Base-by-base conservation (phyloP, 2,113 vertebrate species). In the Orientallactaga bullata region DNA sequence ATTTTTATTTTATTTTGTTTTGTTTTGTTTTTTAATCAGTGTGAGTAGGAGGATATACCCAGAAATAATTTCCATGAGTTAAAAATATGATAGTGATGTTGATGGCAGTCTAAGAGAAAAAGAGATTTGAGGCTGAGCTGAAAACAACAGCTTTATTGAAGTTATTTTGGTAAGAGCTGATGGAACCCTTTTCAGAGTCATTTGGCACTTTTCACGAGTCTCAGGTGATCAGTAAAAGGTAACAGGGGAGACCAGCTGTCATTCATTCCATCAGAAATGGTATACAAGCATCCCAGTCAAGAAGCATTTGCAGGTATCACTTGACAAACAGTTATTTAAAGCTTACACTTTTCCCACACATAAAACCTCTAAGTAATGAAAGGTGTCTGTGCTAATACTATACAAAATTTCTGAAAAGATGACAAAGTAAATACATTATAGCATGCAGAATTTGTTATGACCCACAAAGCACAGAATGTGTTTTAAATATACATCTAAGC, bases 71-170 rank as follows among this genome's bases (percentile, higher is more conserved):
- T 91, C 51, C 7, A 28, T 89, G 79, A 77, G 55, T 94, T 95
- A 86, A 73, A 96, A 91, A 89, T 95, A 47, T 85, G 88, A 92
- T 76, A 72, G 51, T 85, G 51, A 85, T 76, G 4, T 89, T 90
- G 42, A 82, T 61, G 93, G 65, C 10, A 69, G 69, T 82, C 12
- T 85, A 63, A 87, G 51, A 72, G 77, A 30, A 72, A 85, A 80
- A 15, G 32, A 89, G 39, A 88, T 74, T 51, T 78, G 83, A 88
- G 30, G 77, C 2, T 84, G 78, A 91, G 28, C 61, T 72, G 21
- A 26, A 87, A 87, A 76, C 63, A 94, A 51, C 9, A 63, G 51
- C 15, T 28, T 94, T 92, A 71, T 68, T 35, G 79, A 72, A 35
- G 80, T 12, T 21, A 74, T 39, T 74, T 85, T 30, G 73, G n/a